Evolutionary conservation across 1,140 invertebrate species (phyloP).

Genomic region (Agrypnia vestita): DNA sequence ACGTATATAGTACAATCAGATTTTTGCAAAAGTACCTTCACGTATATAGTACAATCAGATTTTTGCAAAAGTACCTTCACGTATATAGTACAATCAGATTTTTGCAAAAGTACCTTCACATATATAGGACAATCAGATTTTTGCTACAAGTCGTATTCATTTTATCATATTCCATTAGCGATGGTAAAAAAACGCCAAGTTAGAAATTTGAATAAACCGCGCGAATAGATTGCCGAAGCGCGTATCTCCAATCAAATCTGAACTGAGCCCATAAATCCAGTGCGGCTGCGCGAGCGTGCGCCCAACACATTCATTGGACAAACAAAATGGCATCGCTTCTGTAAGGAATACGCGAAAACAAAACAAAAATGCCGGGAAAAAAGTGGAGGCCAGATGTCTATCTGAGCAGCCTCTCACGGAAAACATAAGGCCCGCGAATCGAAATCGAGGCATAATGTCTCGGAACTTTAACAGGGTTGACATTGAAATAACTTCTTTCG

Average conservation of each 20-base stretch:
- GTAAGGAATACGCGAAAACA: constrained; percentile 13
- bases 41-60: too few relatives aligned
- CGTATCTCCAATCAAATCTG: constrained; percentile 42
- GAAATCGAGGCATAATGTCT: constrained; percentile 2
- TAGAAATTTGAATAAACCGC: constrained; percentile 22
- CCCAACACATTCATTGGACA: constrained; percentile 40
- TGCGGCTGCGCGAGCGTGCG: constrained; percentile 21
- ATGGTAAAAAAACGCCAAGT: not conserved
- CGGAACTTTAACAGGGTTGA: not conserved
- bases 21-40: too few relatives aligned
- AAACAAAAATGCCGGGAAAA: not conserved
- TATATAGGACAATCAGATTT: too few relatives aligned
- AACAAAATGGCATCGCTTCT: constrained; percentile 32
- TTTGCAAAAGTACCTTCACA: too few relatives aligned
- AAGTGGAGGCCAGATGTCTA: constrained; percentile 24
- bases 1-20: too few relatives aligned
- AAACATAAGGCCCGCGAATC: constrained; percentile 14
- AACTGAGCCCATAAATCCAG: constrained; percentile 26
- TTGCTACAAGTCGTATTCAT: not conserved
- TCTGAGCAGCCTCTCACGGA: not conserved
- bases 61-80: too few relatives aligned
- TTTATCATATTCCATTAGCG: constrained; percentile 1
- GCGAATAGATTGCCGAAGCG: constrained; percentile 35
- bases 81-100: too few relatives aligned
- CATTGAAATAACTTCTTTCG: not conserved